Evolutionary conservation across 2,888 invertebrate genomes (phyloP), one percentile per base, ranked within the genome.

Genomic region (Agrotis clavis): DNA sequence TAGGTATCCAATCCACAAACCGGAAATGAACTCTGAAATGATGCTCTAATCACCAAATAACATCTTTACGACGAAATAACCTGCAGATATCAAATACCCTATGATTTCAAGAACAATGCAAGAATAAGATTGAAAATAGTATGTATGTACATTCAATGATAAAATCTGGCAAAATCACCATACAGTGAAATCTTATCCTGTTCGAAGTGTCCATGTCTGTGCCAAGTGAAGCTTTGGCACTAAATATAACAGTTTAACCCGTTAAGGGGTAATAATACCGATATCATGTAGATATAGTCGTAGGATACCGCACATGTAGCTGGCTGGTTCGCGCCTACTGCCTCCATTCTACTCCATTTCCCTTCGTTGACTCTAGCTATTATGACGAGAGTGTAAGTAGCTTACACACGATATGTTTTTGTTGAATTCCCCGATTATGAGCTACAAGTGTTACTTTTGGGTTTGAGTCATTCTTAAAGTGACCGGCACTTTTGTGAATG

Each of bases 311-410:
- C 77, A 71, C 81, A 67, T 71, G 65, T 77, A 60, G 79, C 53
- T 70, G 61, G 70, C 66, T 67, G 47, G 51, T 6, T 41, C 66
- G 76, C 77, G 71, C 71, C 64, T 62, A 57, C 67, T 62, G 82
- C 69, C 69, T 78, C 72, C 82, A 77, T 72, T 80, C 82, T 80
- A 73, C 72, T 78, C 82, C 73, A 80, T 82, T 80, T 80, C 80
- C 66, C 82, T 69, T 54, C 67, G 78, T 72, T 73, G 82, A 79
- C 69, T 72, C 66, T 72, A 69, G 63, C 62, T 79, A 79, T 81
- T 77, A 79, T 77, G 67, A 79, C 77, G 64, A 70, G 77, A 81
- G 81, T 76, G 78, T 79, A 81, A 79, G 81, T 79, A 77, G 62
- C 79, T 76, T 67, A 70, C 60, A 79, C 81, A 81, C 81, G 79